Percentiles rank a stretch among this genome's conserved stretches.
Evolutionary conservation across 1,140 invertebrate genomes (phyloP).

Genomic region (Caerostris extrusa): DNA sequence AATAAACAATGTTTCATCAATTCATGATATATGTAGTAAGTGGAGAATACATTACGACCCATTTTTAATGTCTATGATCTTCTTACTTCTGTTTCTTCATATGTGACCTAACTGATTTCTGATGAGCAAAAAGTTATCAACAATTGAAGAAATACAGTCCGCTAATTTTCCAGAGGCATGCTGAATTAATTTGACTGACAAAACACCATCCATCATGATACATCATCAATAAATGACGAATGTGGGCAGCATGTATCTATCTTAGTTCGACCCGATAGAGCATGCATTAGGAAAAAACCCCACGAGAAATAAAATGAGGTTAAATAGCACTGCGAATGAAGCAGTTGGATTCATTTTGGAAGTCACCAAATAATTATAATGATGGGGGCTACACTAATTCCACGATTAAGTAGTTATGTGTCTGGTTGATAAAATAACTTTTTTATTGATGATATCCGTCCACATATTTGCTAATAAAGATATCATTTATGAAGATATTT

Average conservation of each 20-base stretch:
- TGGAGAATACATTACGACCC: too few relatives aligned
- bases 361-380: background rate
- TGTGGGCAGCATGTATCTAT: background rate
- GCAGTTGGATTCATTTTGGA: background rate
- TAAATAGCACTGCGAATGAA: background rate
- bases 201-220: slow-evolving; percentile 10
- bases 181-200: slow-evolving; percentile 31
- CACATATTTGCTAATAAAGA: too few relatives aligned
- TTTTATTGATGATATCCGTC: too few relatives aligned
- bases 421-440: too few relatives aligned
- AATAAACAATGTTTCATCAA: too few relatives aligned
- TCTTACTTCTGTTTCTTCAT: background rate
- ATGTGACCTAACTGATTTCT: background rate
- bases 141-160: background rate
- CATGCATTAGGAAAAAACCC: background rate
- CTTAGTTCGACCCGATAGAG: background rate
- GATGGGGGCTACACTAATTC: background rate
- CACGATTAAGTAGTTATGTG: background rate
- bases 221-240: slow-evolving; percentile 16
- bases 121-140: slow-evolving; percentile 2
- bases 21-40: too few relatives aligned
- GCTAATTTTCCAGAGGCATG: background rate
- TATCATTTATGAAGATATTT: too few relatives aligned
- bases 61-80: too few relatives aligned
- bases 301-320: background rate